Conservation (phyloP, 2,888 invertebrate species). For the Electrophaes corylata region DNA sequence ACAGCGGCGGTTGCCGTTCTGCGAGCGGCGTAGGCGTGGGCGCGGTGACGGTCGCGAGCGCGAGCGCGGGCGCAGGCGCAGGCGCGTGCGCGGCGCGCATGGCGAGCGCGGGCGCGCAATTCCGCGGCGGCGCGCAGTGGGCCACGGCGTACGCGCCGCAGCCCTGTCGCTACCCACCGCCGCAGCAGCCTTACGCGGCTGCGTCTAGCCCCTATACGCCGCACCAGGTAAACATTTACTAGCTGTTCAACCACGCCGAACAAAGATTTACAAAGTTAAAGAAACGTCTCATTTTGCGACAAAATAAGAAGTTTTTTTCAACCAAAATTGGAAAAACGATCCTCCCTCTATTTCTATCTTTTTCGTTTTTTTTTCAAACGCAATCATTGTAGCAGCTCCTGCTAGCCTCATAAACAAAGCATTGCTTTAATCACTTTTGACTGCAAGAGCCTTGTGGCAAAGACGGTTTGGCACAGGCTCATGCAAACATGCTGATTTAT, state of each 20-base stretch:
- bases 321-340: too few relatives aligned
- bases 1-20: slow-evolving; percentile 77
- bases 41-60: slow-evolving; percentile 81
- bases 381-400: not conserved
- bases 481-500: slow-evolving; percentile 12
- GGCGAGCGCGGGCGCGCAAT: slow-evolving; percentile 82
- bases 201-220: slow-evolving; percentile 76
- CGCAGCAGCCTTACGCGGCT: slow-evolving; percentile 76
- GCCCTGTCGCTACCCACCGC: slow-evolving; percentile 82
- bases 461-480: slow-evolving; percentile 19
- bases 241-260: too few relatives aligned
- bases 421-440: not conserved
- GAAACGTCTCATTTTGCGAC: too few relatives aligned
- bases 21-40: slow-evolving; percentile 71
- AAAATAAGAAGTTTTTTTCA: too few relatives aligned
- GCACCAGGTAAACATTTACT: slow-evolving; percentile 63
- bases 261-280: too few relatives aligned
- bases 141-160: slow-evolving; percentile 78
- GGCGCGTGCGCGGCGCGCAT: slow-evolving; percentile 83
- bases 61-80: slow-evolving; percentile 78
- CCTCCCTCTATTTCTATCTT: not conserved
- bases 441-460: slow-evolving; percentile 12
- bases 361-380: not conserved
- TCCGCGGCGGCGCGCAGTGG: slow-evolving; percentile 82
- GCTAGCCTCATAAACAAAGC: not conserved